Evolutionary conservation across 2,888 invertebrate genomes (phyloP).

Genomic region (Nebria salina): DNA sequence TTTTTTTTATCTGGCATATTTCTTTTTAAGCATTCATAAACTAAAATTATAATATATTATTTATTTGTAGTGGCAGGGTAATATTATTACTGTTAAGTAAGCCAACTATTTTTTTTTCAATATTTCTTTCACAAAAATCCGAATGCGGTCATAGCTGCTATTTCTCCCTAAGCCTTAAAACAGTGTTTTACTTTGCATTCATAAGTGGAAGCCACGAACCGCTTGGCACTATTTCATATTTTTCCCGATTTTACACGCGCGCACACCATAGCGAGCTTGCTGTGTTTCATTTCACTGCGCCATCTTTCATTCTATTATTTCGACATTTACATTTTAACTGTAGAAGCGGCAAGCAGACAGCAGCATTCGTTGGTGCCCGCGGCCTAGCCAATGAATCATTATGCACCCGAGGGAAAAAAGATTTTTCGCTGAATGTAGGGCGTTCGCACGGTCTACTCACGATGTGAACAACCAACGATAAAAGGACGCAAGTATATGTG

Average conservation of each 20-base stretch:
- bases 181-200: conserved; percentile 61
- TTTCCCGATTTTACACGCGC: conserved; percentile 11
- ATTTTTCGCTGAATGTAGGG: conserved; percentile 31
- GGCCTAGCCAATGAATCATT: conserved; percentile 47
- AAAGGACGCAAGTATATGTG: conserved; percentile 16
- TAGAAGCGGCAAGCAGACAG: conserved; percentile 16
- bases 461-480: not conserved
- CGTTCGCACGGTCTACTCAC: conserved; percentile 10
- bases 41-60: too few species aligned
- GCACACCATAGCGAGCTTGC: not conserved
- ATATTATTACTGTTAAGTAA: too few species aligned
- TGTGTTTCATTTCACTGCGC: conserved; percentile 59
- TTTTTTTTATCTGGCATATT: too few species aligned
- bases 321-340: conserved; percentile 59
- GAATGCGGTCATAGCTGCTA: not conserved
- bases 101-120: not conserved
- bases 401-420: conserved; percentile 37
- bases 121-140: not conserved
- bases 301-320: conserved; percentile 62
- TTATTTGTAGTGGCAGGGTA: too few species aligned
- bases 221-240: conserved; percentile 59
- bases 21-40: too few species aligned
- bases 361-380: conserved; percentile 47
- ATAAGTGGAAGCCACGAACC: conserved; percentile 55
- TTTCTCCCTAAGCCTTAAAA: not conserved